Percentiles rank a stretch among this genome's conserved stretches.
phyloP scores from a whole-genome alignment of 2,888 invertebrate species.

The Sarcophaga caerulescens region DNA sequence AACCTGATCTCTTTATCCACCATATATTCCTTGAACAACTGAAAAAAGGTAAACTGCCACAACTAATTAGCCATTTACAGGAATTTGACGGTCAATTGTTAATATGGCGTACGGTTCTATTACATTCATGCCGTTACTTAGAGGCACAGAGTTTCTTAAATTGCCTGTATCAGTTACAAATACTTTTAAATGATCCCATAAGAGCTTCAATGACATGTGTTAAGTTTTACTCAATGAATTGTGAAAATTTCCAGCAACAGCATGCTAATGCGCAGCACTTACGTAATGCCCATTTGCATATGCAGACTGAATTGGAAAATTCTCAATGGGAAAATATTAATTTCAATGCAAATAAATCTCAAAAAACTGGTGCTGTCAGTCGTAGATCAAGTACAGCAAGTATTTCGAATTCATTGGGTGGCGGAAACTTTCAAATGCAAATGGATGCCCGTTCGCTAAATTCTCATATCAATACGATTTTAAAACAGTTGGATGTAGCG shows the following conservation, averaged over 20 bases:
- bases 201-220: conserved; percentile 91
- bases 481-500: conserved; percentile 90
- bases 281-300: conserved; percentile 85
- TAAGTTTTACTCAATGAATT: conserved; percentile 86
- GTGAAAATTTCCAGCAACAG: conserved; percentile 83
- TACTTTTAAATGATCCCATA: conserved; percentile 87
- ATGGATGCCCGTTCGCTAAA: conserved; percentile 88
- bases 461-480: conserved; percentile 89
- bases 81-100: conserved; percentile 85
- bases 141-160: conserved; percentile 86
- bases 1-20: conserved; percentile 88
- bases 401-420: conserved; percentile 55
- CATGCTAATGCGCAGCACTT: conserved; percentile 82
- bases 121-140: conserved; percentile 87
- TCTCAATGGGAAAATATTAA: conserved; percentile 83
- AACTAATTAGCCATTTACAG: conserved; percentile 85
- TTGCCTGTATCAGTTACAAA: conserved; percentile 88
- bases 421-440: conserved; percentile 84
- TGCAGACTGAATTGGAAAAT: conserved; percentile 84
- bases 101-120: conserved; percentile 87
- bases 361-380: conserved; percentile 42
- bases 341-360: conserved; percentile 71
- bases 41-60: conserved; percentile 84
- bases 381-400: conserved; percentile 72
- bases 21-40: conserved; percentile 86